Evolutionary conservation across 2,797 vertebrate genomes (phyloP), one percentile per base, ranked within the genome.

Genomic region (Erpetoichthys calabaricus): DNA sequence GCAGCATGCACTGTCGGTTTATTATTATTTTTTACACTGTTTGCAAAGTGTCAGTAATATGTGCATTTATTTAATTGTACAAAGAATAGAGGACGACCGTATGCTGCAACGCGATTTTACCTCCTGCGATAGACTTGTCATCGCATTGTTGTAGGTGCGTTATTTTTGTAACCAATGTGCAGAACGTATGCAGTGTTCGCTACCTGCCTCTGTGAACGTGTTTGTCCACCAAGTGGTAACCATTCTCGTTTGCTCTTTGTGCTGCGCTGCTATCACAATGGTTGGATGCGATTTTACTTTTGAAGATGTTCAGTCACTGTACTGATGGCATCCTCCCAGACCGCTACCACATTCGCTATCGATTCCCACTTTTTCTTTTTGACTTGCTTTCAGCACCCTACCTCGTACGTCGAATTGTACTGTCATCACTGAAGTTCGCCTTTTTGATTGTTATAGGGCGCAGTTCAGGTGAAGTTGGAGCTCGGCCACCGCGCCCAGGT

Each of bases 391-490:
- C 25, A 25, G 25, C 25, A 25, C 25, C 10, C 10, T 51, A 6
- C 42, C 44, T 9, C 44, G 8, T 42, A 5, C 49, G 46, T 45
- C 45, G 7, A 45, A 45, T 49, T 45, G 52, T 42, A 10, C 10
- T 55, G 7, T 5, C 5, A 46, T 47, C 42, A n/a, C 45, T 25
- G 25, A 25, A 25, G 25, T 25, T 25, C 25, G 25, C 25, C 6
- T 58, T 52, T 44, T 47, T 45, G 8, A 7, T 51, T 67, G 51
- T 70, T 71, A 47, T 65, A 97, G 94, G 93, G 91, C 78, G 92
- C 94, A 70, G 93, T 98, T 73, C 94, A 97, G 91, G 94, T 97
- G 83, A 97, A 96, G 79, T 84, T 98, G 72, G 94, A 98, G 78
- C 88, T 98, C 67, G 94, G 94, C 71, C 94, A 98, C 75, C 91